These are phyloP conservation scores for Geotrypetes seraphini DNA, from an alignment of 2,797 vertebrate species.

Conservation along the genomic window DNA sequence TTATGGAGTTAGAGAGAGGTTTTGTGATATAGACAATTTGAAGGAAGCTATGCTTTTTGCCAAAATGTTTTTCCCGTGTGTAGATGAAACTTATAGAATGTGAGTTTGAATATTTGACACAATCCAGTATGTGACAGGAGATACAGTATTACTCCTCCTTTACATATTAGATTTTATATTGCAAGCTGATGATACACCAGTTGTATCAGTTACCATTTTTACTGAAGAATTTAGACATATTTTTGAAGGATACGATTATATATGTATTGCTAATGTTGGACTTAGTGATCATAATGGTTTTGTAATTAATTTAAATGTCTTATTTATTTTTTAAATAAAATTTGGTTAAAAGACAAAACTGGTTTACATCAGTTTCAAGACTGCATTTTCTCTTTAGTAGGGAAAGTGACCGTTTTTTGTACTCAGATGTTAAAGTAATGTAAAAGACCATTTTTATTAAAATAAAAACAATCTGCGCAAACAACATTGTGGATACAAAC, in stretches of 20 bases:
- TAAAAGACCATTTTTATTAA: constrained; percentile 35
- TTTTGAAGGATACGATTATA: neutral
- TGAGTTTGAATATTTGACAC: no score
- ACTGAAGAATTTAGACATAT: neutral
- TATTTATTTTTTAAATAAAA: constrained; percentile 44
- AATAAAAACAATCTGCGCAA: constrained; percentile 40
- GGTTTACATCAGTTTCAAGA: neutral
- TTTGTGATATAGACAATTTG: no score
- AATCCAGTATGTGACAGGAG: no score
- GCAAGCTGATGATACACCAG: no score
- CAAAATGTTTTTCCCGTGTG: no score
- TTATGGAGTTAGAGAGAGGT: no score
- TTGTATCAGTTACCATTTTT: accelerated
- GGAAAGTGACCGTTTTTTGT: constrained; percentile 39
- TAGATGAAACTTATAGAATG: no score
- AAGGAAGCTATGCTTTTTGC: no score
- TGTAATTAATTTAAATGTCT: constrained; percentile 36
- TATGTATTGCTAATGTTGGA: neutral
- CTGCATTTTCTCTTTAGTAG: constrained; percentile 12
- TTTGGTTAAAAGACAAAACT: constrained; percentile 17
- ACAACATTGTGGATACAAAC: constrained; percentile 4
- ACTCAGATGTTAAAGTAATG: constrained; percentile 29
- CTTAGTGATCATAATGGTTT: neutral
- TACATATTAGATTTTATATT: no score
- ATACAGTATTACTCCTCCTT: no score